Evolutionary conservation across 2,888 invertebrate genomes (phyloP), one percentile per base, ranked within the genome.

Genomic region (Rotaria sp.): DNA sequence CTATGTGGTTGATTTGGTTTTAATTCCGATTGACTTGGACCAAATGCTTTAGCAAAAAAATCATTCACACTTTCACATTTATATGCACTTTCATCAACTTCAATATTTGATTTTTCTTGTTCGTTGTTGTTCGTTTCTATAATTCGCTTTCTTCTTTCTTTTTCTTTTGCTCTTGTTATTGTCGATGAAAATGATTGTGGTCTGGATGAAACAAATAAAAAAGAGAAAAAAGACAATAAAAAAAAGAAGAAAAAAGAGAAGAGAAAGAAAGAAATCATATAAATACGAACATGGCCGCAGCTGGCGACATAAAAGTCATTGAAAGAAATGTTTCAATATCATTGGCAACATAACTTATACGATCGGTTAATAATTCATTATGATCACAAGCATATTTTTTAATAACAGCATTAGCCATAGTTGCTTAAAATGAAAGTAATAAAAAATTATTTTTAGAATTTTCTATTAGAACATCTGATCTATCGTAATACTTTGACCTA

Each of bases 1-100:
- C 67, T 67, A 18, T 67, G 67, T 35, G 67, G 11, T 67, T 67
- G 67, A 67, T 35, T 67, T 67, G 67, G 67, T 67, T 67, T 67
- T 21, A 67, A 67, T 35, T 30, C 67, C 0, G 30, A 8, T 35
- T 35, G 30, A 35, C 35, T 67, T 67, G 67, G 35, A 35, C 67
- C 67, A 35, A 67, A 67, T 35, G 67, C 67, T 35, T 67, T 30
- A 18, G 67, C 8, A 18, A 67, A 67, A 35, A 67, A 67, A 35
- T 67, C 67, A 67, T 67, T 67, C 7, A 13, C 7, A 18, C 30
- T 30, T 18, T 35, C 67, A 67, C 67, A 35, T 35, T 18, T 35
- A 67, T 67, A 67, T 67, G 67, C 30, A 35, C 11, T 67, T n/a
- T n/a, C 30, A 67, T 67, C 67, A 2, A 67, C 1, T 67, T 67